A percentile compares a stretch with the other conserved stretches of the same genome.
Evolutionary conservation across 2,797 vertebrate genomes (phyloP).

Genomic region (Amblyraja radiata): DNA sequence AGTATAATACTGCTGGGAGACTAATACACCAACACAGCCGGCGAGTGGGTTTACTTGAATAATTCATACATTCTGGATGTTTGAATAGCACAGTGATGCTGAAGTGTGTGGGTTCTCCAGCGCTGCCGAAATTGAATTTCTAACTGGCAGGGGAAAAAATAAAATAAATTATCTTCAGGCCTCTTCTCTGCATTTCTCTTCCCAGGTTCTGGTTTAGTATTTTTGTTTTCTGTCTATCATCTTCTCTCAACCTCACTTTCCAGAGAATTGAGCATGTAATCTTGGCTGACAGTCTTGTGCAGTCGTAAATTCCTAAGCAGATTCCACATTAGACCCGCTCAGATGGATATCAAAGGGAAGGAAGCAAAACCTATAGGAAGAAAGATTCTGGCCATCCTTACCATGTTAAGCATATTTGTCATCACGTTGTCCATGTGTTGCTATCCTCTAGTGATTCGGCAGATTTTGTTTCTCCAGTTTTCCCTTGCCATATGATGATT

Average conservation of each 20-base stretch:
- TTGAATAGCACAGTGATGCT: background rate
- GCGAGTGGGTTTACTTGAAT: slow-evolving; percentile 5
- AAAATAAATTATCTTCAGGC: background rate
- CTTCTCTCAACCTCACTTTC: background rate
- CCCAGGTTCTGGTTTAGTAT: background rate
- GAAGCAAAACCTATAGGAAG: background rate
- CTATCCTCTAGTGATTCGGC: background rate
- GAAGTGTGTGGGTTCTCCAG: slow-evolving; percentile 12
- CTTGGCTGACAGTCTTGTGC: no score
- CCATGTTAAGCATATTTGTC: background rate
- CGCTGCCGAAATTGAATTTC: background rate
- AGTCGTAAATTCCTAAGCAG: no score
- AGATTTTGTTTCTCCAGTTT: background rate
- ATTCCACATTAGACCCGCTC: no score
- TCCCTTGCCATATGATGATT: background rate
- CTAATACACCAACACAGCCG: background rate
- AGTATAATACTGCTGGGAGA: no score
- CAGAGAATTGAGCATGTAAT: no score
- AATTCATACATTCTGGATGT: slow-evolving; percentile 22
- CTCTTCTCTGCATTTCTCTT: background rate
- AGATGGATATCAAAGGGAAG: background rate
- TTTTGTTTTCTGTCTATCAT: background rate
- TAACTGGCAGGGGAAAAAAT: background rate
- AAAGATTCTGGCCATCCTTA: background rate
- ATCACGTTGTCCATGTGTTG: background rate